phyloP scores from a whole-genome alignment of 2,888 invertebrate genomes.

The Sphaerophoria rueppellii region DNA sequence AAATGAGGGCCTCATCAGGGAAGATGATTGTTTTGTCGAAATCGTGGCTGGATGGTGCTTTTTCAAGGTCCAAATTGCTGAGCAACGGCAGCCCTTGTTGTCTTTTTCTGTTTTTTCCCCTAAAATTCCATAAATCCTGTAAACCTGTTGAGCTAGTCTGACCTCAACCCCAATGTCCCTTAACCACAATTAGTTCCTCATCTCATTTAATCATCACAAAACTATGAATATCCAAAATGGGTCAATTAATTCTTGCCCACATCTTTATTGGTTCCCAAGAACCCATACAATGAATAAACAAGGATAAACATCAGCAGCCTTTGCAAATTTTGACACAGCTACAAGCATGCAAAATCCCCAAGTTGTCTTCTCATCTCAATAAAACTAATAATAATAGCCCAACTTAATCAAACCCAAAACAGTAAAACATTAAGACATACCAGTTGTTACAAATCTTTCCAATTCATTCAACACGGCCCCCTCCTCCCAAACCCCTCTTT shows the following conservation, averaged over 20 bases:
- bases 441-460: conserved; percentile 41
- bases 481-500: conserved; percentile 10
- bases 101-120: too few species aligned
- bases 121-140: too few species aligned
- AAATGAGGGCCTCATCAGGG: too few species aligned
- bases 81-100: too few species aligned
- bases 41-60: too few species aligned
- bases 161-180: not conserved
- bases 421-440: not conserved
- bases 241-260: not conserved
- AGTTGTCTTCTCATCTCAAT: not conserved
- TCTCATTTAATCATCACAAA: not conserved
- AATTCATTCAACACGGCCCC: conserved; percentile 44
- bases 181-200: not conserved
- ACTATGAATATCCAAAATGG: not conserved
- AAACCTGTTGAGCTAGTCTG: too few species aligned
- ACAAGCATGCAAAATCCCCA: not conserved
- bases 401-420: conserved; percentile 34
- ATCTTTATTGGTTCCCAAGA: not conserved
- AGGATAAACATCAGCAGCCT: not conserved
- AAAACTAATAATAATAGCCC: not conserved
- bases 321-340: not conserved
- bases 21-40: too few species aligned
- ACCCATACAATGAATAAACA: conserved; percentile 7
- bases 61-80: too few species aligned